phyloP scores from a whole-genome alignment of 2,797 vertebrate species.

The Oryzias sinensis region DNA sequence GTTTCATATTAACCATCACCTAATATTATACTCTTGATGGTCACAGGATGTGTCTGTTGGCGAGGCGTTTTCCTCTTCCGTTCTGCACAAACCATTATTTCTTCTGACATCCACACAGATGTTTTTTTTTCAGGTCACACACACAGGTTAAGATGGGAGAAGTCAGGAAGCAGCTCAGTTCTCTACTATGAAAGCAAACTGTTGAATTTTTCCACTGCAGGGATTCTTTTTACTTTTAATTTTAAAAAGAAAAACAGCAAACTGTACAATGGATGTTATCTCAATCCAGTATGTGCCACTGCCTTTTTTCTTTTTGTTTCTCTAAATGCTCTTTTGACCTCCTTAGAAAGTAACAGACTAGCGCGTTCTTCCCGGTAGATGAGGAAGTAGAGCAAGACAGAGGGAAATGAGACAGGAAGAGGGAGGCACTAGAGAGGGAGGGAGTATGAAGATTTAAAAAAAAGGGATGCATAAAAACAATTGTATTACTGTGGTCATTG shows the following conservation, averaged over 20 bases:
- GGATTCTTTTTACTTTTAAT: not conserved
- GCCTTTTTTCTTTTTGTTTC: constrained; percentile 7
- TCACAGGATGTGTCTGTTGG: not conserved
- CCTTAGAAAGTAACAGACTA: constrained; percentile 34
- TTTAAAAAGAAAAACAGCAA: not conserved
- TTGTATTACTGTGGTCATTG: not conserved
- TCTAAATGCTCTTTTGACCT: constrained; percentile 30
- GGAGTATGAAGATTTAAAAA: not conserved
- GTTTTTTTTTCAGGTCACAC: constrained; percentile 31
- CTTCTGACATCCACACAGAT: not conserved
- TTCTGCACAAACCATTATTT: constrained; percentile 33
- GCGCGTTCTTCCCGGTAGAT: constrained; percentile 56
- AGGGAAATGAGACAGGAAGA: constrained; percentile 4
- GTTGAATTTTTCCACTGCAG: constrained; percentile 8
- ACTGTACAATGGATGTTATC: not conserved
- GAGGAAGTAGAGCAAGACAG: constrained; percentile 55
- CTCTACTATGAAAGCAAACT: constrained; percentile 35
- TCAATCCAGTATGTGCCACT: not conserved
- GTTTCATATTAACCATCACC: constrained; percentile 8
- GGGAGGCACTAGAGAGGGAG: not conserved
- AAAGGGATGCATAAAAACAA: constrained; percentile 4
- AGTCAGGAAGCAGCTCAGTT: constrained; percentile 3
- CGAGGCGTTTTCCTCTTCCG: constrained; percentile 23
- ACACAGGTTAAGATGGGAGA: constrained; percentile 2
- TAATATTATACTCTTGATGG: not conserved